Conservation (phyloP, 1,140 invertebrate species). For the Penaeus indicus region DNA sequence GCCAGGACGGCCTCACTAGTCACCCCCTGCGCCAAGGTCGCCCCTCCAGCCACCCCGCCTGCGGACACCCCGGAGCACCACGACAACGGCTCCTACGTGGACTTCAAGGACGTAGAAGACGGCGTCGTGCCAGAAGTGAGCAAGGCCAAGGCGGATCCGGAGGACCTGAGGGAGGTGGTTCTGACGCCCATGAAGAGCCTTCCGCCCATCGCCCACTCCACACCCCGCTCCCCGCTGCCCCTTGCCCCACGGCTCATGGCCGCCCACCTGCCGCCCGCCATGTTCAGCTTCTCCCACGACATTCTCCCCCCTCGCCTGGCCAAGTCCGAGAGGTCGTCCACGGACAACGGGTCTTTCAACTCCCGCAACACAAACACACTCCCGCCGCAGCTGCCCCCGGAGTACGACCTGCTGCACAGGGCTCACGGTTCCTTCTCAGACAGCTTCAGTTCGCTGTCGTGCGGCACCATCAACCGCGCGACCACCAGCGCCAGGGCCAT, state of each 20-base stretch:
- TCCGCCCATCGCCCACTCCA: slow-evolving; percentile 49
- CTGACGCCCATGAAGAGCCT: slow-evolving; percentile 32
- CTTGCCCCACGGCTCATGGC: slow-evolving; percentile 46
- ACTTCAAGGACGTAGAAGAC: slow-evolving; percentile 52
- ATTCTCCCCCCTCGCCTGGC: slow-evolving; percentile 43
- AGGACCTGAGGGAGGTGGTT: background rate
- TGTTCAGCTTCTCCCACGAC: slow-evolving; percentile 61
- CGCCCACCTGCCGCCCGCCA: slow-evolving; percentile 51
- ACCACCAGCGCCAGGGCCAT: background rate
- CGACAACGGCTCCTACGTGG: slow-evolving; percentile 42
- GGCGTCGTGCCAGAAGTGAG: slow-evolving; percentile 26
- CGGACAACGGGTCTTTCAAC: slow-evolving; percentile 62
- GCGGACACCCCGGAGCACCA: slow-evolving; percentile 18
- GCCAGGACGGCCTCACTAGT: slow-evolving; percentile 56
- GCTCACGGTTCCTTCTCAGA: slow-evolving; percentile 60
- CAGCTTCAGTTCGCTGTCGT: slow-evolving; percentile 62
- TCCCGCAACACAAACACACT: slow-evolving; percentile 64
- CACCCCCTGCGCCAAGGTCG: slow-evolving; percentile 44
- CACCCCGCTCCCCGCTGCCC: slow-evolving; percentile 45
- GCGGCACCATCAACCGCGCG: slow-evolving; percentile 50
- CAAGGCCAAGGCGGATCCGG: slow-evolving; percentile 15
- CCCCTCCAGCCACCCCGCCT: slow-evolving; percentile 10
- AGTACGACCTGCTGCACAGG: slow-evolving; percentile 49
- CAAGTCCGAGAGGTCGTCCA: slow-evolving; percentile 60
- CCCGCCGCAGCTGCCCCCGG: slow-evolving; percentile 42